Conservation (phyloP, 2,797 vertebrate genomes). For the Moxostoma hubbsi region DNA sequence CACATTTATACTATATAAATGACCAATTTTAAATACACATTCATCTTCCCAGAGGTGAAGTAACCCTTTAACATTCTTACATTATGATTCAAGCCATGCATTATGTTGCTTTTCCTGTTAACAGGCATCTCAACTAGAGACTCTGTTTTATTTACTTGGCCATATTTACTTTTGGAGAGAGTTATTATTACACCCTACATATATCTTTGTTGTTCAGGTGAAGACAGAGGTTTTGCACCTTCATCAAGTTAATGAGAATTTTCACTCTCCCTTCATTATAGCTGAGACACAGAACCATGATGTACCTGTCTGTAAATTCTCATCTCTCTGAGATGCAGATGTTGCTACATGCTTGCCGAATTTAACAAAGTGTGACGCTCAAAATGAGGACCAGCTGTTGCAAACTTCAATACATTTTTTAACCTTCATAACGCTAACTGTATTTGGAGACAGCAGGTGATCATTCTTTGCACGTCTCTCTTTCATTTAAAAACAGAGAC, state of each 20-base stretch:
- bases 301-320: conserved; percentile 31
- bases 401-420: conserved; percentile 19
- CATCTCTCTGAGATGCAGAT: conserved; percentile 38
- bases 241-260: neutral
- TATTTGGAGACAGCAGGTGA: neutral
- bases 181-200: neutral
- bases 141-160: neutral
- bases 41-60: too few species aligned
- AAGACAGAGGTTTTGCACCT: neutral
- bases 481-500: conserved; percentile 15
- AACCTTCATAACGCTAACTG: conserved; percentile 1
- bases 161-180: neutral
- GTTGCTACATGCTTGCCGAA: conserved; percentile 31
- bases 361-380: conserved; percentile 48
- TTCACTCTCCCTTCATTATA: neutral
- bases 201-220: neutral
- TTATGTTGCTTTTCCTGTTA: too few species aligned
- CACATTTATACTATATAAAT: too few species aligned
- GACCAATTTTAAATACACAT: too few species aligned
- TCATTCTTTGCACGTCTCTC: conserved; percentile 13
- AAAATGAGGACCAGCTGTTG: conserved; percentile 49
- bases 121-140: too few species aligned
- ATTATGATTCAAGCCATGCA: neutral
- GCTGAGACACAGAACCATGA: neutral
- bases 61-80: too few species aligned